phyloP scores from a whole-genome alignment of 1,140 invertebrate species.

The Ganaspis sp. region DNA sequence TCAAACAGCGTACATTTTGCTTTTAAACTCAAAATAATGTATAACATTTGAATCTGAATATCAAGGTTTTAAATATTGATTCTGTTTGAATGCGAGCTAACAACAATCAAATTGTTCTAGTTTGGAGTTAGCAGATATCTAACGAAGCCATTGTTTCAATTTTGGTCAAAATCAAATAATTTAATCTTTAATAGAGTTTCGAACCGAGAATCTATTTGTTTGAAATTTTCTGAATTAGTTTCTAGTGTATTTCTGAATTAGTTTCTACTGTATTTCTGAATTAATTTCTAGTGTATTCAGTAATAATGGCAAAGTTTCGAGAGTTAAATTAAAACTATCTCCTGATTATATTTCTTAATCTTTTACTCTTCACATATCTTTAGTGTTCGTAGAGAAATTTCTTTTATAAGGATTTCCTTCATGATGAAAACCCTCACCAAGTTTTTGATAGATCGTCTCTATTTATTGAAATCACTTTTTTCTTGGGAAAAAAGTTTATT shows the following conservation, averaged over 20 bases:
- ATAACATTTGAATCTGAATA: background rate
- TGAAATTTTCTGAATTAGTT: too few species aligned
- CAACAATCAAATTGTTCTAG: background rate
- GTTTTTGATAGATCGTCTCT: slow-evolving; percentile 6
- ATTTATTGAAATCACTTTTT: slow-evolving; percentile 1
- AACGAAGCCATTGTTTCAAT: background rate
- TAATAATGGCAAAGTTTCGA: too few species aligned
- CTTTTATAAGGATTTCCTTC: background rate
- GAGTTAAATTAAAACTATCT: too few species aligned
- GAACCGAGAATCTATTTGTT: too few species aligned
- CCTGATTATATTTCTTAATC: background rate
- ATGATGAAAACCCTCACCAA: background rate
- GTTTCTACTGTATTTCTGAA: too few species aligned
- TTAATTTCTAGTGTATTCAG: too few species aligned
- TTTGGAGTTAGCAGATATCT: background rate
- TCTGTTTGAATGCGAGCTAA: background rate
- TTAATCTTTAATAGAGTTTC: background rate
- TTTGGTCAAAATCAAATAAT: background rate
- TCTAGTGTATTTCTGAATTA: too few species aligned
- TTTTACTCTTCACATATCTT: background rate
- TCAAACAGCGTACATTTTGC: too few species aligned
- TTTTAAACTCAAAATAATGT: background rate
- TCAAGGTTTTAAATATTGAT: background rate
- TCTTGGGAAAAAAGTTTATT: background rate
- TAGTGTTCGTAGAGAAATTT: too few species aligned